These are phyloP conservation scores for Nematopogon swammerdamellus DNA, from an alignment of 2,888 invertebrate genomes.

Conservation along the genomic window DNA sequence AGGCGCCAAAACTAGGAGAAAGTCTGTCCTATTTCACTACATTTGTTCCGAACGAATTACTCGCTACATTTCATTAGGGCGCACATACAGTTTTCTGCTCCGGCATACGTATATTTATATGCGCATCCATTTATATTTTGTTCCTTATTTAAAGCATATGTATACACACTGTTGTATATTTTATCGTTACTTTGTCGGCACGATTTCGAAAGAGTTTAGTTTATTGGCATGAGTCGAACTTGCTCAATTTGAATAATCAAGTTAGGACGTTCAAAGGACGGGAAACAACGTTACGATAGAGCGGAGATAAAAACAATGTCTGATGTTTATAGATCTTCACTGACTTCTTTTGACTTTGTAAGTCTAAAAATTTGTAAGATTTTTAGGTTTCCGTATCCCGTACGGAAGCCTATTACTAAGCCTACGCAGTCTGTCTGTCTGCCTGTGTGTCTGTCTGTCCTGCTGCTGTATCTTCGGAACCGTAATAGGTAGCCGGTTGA, in stretches of 20 bases:
- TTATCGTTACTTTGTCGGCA: not conserved
- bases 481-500: no score
- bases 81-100: not conserved
- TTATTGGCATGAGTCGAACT: not conserved
- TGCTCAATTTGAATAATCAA: not conserved
- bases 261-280: not conserved
- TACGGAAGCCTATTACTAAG: no score
- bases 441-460: no score
- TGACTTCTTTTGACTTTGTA: no score
- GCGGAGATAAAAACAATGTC: no score
- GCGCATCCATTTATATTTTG: not conserved
- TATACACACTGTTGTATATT: not conserved
- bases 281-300: not conserved
- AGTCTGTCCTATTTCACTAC: conserved; percentile 31
- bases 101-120: conserved; percentile 1
- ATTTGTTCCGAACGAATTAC: conserved; percentile 32
- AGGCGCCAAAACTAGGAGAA: conserved; percentile 1
- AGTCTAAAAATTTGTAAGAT: no score
- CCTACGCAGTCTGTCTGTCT: no score
- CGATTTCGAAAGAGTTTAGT: not conserved
- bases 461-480: no score
- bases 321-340: no score
- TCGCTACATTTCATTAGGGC: conserved; percentile 48
- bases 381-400: no score
- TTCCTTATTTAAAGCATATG: not conserved